Evolutionary conservation across 2,888 invertebrate genomes (phyloP).

Genomic region (Cylindroiulus punctatus): DNA sequence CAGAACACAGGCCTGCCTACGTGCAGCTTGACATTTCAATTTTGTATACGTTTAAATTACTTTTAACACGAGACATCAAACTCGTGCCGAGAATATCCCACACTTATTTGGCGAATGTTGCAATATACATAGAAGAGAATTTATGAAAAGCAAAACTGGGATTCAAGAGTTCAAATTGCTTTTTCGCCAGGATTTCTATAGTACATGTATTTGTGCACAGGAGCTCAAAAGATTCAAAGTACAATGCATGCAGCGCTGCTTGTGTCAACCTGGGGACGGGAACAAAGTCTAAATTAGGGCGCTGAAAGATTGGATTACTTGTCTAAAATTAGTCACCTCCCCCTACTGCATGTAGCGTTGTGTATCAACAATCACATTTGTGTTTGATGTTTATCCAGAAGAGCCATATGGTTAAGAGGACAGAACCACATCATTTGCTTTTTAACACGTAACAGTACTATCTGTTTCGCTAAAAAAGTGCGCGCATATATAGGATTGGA

Average conservation of each 20-base stretch:
- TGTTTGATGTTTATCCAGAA: conserved; percentile 31
- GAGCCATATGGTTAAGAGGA: neutral
- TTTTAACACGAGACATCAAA: conserved; percentile 2
- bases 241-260: neutral
- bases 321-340: conserved; percentile 46
- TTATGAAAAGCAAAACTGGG: neutral
- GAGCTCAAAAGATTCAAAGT: neutral
- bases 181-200: neutral
- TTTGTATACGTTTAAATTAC: conserved; percentile 16
- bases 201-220: neutral
- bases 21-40: neutral
- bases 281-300: conserved; percentile 44
- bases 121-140: neutral
- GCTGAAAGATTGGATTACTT: conserved; percentile 50
- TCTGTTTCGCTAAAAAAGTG: neutral
- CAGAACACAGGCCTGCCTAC: neutral
- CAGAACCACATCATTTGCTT: neutral
- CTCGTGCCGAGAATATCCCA: neutral
- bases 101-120: too few relatives aligned
- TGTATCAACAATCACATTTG: conserved; percentile 34
- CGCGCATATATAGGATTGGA: neutral
- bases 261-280: conserved; percentile 12
- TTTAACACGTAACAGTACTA: neutral
- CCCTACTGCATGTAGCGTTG: neutral
- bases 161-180: neutral